Evolutionary conservation across 2,113 vertebrate species (phyloP).

Genomic region (Paracanthobrama guichenoti): DNA sequence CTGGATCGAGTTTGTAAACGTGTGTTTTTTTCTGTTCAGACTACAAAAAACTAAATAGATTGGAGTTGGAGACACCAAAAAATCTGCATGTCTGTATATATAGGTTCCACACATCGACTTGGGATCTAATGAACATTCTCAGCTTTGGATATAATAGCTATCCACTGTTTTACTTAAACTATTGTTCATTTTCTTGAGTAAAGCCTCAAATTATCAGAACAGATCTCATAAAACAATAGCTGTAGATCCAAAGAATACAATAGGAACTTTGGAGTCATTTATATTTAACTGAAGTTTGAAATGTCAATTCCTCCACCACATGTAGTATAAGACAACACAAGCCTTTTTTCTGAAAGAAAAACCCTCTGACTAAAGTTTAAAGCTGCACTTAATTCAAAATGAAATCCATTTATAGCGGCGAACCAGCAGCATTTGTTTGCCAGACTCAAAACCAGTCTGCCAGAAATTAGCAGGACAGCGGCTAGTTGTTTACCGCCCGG

Average conservation of each 20-base stretch:
- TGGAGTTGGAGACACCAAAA: not conserved
- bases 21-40: not conserved
- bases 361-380: conserved; percentile 4
- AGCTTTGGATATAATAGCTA: not conserved
- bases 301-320: conserved; percentile 17
- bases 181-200: conserved; percentile 31
- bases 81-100: not conserved
- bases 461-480: conserved; percentile 48
- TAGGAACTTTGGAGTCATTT: not conserved
- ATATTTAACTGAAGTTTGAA: not conserved
- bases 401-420: conserved; percentile 21
- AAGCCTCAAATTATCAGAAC: conserved; percentile 25
- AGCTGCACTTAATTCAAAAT: not conserved
- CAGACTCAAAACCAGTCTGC: conserved; percentile 13
- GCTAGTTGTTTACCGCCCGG: conserved; percentile 49
- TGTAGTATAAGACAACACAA: not conserved
- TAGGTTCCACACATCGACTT: not conserved
- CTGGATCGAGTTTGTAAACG: not conserved
- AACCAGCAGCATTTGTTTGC: conserved; percentile 25
- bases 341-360: not conserved
- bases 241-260: conserved; percentile 41
- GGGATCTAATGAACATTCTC: not conserved
- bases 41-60: not conserved
- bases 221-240: conserved; percentile 23
- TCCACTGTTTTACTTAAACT: conserved; percentile 34